These are phyloP conservation scores for Pollenia griseotomentosa DNA, from an alignment of 2,888 invertebrate species.

Conservation along the genomic window DNA sequence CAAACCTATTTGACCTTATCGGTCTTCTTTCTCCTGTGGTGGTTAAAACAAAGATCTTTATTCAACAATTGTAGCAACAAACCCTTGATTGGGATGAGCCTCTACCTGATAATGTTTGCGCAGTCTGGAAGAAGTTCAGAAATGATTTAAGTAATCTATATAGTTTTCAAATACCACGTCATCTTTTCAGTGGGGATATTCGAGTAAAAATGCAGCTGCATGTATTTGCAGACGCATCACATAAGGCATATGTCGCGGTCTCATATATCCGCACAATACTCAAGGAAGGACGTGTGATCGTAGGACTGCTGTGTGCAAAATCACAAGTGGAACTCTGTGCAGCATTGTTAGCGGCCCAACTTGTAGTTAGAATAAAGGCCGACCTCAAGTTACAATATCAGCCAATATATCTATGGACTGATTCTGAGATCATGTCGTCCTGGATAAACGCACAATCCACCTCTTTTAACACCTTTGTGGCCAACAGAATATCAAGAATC, in stretches of 20 bases:
- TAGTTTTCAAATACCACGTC: background rate
- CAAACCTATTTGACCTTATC: too few relatives aligned
- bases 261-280: too few relatives aligned
- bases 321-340: background rate
- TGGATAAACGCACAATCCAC: background rate
- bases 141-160: background rate
- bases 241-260: background rate
- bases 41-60: too few relatives aligned
- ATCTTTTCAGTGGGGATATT: background rate
- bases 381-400: background rate
- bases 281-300: background rate
- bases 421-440: background rate
- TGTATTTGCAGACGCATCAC: background rate
- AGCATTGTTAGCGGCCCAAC: background rate
- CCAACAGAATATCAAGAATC: background rate
- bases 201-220: too few relatives aligned
- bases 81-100: background rate
- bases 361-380: too few relatives aligned
- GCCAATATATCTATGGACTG: conserved; percentile 1
- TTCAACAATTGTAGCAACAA: background rate
- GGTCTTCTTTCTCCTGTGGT: too few relatives aligned
- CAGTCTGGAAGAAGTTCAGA: too few relatives aligned
- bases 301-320: background rate
- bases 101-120: background rate
- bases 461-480: background rate